phyloP scores from a whole-genome alignment of 2,113 vertebrate species.

The Cavia aperea region DNA sequence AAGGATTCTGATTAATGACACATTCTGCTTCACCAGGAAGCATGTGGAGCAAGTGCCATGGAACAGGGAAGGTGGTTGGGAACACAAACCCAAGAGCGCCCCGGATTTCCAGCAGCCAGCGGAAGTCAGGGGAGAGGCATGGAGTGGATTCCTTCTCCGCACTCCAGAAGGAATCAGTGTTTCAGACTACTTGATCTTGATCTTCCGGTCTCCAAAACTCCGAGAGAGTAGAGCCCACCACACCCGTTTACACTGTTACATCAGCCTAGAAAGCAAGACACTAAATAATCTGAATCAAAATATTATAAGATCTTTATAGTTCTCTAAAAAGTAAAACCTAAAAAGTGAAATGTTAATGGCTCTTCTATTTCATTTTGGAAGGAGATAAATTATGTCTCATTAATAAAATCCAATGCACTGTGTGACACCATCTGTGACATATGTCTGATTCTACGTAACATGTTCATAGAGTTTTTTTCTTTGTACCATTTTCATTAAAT shows the following conservation, averaged over 20 bases:
- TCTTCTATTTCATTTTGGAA: background rate
- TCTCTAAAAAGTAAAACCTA: background rate
- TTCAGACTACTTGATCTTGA: background rate
- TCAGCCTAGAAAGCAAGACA: background rate
- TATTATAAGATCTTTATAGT: background rate
- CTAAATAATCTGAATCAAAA: background rate
- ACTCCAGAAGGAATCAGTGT: no score
- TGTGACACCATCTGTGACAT: background rate
- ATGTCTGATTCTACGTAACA: background rate
- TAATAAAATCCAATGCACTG: background rate
- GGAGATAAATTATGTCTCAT: background rate
- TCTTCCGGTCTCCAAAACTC: no score
- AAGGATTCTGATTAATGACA: background rate
- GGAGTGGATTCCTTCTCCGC: background rate
- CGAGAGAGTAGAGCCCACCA: background rate
- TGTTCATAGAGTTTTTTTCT: background rate
- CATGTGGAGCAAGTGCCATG: rapidly evolving
- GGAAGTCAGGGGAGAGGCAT: background rate
- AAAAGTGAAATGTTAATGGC: background rate
- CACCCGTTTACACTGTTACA: background rate
- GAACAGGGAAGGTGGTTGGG: rapidly evolving
- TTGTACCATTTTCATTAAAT: background rate
- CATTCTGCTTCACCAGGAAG: background rate
- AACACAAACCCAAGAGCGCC: rapidly evolving
- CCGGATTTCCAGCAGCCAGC: rapidly evolving